Base-by-base conservation (phyloP, 2,888 invertebrate species). In the Eilema depressum region DNA sequence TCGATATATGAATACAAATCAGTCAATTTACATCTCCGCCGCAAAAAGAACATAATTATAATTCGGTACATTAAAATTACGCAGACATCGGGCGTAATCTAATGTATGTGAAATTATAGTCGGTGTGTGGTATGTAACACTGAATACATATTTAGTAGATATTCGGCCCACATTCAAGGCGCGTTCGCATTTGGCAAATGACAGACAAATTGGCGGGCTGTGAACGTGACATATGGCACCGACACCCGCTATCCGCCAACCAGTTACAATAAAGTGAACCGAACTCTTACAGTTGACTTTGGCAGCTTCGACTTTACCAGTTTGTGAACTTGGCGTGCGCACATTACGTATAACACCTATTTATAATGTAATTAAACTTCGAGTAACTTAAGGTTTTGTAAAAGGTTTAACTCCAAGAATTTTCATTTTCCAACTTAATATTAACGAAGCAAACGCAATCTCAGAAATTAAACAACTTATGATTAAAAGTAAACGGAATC, bases 141-240 rank as follows among this genome's bases (percentile, higher is more conserved):
- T 78, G 82, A 80, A 82, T 84, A 80, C 78, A 80, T 80, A 81
- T 80, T 81, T 81, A 75, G 84, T 84, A 76, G 80, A 76, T 68
- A 79, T 84, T 84, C 81, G 76, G 79, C 75, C 85, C 84, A 86
- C 83, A 90, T 90, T 88, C 88, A 83, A 83, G 85, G 83, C 86
- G 88, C 89, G 90, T 91, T 87, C 83, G 86, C 85, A 89, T 90
- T 91, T 91, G 92, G 87, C 89, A 92, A 91, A 91, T 91, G 90
- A 90, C 90, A 89, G 90, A 92, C 91, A 92, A 92, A 92, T 91
- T 91, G 90, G 87, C 85, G 88, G 85, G 82, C 84, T 84, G 80
- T 80, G 89, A 83, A 91, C 91, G 92, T 93, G 92, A 92, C 89
- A 82, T 85, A 89, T 88, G 87, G 87, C 85, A 82, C 76, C 83